Conservation (phyloP, 1,140 invertebrate species). For the Pectinophora gossypiella region DNA sequence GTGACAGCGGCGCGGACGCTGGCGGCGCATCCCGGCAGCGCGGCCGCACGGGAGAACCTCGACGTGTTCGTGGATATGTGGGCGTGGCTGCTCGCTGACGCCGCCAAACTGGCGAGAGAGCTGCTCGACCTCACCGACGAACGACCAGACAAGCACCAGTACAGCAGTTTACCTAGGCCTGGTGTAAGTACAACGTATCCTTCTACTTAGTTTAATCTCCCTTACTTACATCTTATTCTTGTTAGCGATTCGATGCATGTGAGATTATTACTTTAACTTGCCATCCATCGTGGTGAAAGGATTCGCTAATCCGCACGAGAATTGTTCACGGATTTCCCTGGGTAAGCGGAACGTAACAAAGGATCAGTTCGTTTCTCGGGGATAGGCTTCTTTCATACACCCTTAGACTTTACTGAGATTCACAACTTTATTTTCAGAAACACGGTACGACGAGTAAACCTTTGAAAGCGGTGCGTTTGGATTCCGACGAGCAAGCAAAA, state of each 20-base stretch:
- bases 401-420: neutral
- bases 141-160: conserved; percentile 91
- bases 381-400: no score
- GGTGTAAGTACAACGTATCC: no score
- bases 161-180: conserved; percentile 95
- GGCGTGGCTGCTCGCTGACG: conserved; percentile 94
- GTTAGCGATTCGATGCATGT: no score
- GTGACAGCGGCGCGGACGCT: conserved; percentile 95
- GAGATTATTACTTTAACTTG: no score
- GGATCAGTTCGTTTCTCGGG: no score
- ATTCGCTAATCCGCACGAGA: no score
- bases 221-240: no score
- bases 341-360: no score
- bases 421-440: conserved; percentile 80
- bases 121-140: conserved; percentile 88
- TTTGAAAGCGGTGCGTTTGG: conserved; percentile 92
- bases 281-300: no score
- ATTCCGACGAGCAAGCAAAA: conserved; percentile 97
- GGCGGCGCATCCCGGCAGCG: conserved; percentile 92
- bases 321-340: no score
- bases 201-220: no score
- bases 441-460: conserved; percentile 96
- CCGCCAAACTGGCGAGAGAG: conserved; percentile 90
- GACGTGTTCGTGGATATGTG: conserved; percentile 99
- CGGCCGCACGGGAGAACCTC: conserved; percentile 97